Base-by-base conservation (phyloP, 2,113 vertebrate genomes). In the Crotalus tigris region DNA sequence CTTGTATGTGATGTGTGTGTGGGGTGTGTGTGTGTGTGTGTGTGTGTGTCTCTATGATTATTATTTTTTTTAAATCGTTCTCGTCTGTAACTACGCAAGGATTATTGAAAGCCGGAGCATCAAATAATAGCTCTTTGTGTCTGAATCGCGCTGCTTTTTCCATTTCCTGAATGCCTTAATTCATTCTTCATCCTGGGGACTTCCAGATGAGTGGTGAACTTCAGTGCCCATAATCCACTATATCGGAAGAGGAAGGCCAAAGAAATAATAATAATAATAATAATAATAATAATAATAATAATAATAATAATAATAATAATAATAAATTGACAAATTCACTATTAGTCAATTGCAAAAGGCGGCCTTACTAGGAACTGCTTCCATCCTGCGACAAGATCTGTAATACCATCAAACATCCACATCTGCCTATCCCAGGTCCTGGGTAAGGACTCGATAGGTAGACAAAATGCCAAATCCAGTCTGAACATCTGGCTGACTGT, bases 1-100 rank as follows among this genome's bases (percentile, higher is more conserved):
- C 5, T 91, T 95, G 24, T 93, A 49, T 92, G 54, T 53, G 51
- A n/a, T 61, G 59, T 10, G 92, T 88, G 4, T 88, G 88, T 81
- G n/a, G 29, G 24, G 87, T 17, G 10, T 33, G n/a, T 33, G 61
- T 61, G 59, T 10, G 92, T 86, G 8, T 90, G 88, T 81, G n/a
- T 53, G n/a, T 39, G 87, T n/a, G 10, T 33, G n/a, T 33, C 57
- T 87, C 87, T 39, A 39, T 33, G n/a, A 51, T 51, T 51, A 49
- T 49, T 13, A n/a, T 12, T 19, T 39, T 75, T 75, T 75, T 75
- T 3, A 3, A 39, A 19, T 1, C 6, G 69, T 81, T 81, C 33
- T 81, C 87, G 44, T 93, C 39, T 95, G 49, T 90, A 54, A 92
- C 54, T 0, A 0, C 88, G 19, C 85, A 33, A 1, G 49, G 89